Base-by-base conservation (phyloP, 2,797 vertebrate genomes). In the Oreochromis grahami region DNA sequence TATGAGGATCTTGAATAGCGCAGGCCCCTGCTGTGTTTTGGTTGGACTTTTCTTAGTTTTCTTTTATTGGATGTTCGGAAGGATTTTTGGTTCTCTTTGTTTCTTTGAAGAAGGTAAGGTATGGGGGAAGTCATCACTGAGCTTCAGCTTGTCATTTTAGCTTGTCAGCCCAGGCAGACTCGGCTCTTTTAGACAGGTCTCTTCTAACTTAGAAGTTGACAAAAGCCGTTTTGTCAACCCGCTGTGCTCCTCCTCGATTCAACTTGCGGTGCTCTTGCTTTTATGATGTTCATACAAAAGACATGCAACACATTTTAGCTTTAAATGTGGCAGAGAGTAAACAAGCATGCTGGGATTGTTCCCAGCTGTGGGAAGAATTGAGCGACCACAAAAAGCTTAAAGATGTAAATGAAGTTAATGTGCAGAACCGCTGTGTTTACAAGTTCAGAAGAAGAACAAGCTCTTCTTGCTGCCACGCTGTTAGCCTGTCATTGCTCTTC, bases 341-440 rank as follows among this genome's bases (percentile, higher is more conserved):
- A 79, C 63, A 84, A 53, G 63, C 29, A 13, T 17, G 38, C n/a
- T 77, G 76, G 52, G 77, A 76, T 38, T 77, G 78, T 32, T 70
- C 24, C 24, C 77, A 70, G 76, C 81, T 84, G 84, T 48, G 70
- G 78, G 76, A 60, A 55, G 50, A 65, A 80, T n/a, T 29, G 21
- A 82, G 68, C 10, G 1, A 70, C 51, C 68, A 32, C 80, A 77
- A 41, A 60, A n/a, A 51, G 26, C 52, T 52, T 29, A 19, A 63
- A 80, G 56, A 89, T 84, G 86, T 58, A 78, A 88, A 88, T 85
- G 41, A 86, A 48, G 48, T 81, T 89, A 56, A 85, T 79, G 72
- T 51, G 70, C 51, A 78, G 78, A 88, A 86, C 60, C 29, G 8
- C 63, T 14, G 58, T 78, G 81, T 89, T 88, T 88, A 77, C 63